phyloP scores from a whole-genome alignment of 2,888 invertebrate species.

The Microctonus brassicae region DNA sequence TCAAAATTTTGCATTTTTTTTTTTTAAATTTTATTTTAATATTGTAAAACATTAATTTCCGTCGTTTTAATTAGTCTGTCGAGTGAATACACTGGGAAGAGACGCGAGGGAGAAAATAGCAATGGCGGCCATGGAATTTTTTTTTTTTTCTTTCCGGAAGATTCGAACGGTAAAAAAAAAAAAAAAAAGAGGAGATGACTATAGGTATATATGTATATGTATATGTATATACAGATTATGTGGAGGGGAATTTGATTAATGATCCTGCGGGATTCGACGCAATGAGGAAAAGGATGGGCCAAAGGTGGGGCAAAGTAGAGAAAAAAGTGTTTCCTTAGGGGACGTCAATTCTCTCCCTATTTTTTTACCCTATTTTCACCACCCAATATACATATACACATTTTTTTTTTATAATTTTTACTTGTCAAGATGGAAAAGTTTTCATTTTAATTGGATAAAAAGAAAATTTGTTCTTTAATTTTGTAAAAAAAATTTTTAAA shows the following conservation, averaged over 20 bases:
- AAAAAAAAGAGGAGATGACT: constrained; percentile 39
- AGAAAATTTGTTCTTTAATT: no score
- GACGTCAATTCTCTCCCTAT: not conserved
- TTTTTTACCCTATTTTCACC: not conserved
- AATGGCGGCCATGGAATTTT: constrained; percentile 58
- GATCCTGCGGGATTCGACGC: constrained; percentile 60
- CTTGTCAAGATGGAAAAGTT: no score
- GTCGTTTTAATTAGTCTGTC: constrained; percentile 67
- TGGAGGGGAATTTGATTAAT: constrained; percentile 67
- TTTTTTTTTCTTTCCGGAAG: constrained; percentile 27
- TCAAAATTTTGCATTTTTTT: constrained; percentile 30
- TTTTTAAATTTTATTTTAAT: no score
- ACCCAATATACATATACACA: not conserved
- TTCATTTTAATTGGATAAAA: no score
- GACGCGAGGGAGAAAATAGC: constrained; percentile 39
- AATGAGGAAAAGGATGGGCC: constrained; percentile 47
- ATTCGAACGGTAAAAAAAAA: constrained; percentile 14
- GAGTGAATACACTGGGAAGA: not conserved
- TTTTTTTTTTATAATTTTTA: not conserved
- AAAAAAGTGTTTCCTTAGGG: not conserved
- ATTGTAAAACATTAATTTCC: constrained; percentile 60
- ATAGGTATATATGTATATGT: no score
- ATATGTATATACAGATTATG: constrained; percentile 8
- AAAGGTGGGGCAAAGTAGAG: not conserved
- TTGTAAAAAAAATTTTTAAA: no score